Evolutionary conservation across 2,113 vertebrate species (phyloP).

Genomic region (Mixornis gularis): DNA sequence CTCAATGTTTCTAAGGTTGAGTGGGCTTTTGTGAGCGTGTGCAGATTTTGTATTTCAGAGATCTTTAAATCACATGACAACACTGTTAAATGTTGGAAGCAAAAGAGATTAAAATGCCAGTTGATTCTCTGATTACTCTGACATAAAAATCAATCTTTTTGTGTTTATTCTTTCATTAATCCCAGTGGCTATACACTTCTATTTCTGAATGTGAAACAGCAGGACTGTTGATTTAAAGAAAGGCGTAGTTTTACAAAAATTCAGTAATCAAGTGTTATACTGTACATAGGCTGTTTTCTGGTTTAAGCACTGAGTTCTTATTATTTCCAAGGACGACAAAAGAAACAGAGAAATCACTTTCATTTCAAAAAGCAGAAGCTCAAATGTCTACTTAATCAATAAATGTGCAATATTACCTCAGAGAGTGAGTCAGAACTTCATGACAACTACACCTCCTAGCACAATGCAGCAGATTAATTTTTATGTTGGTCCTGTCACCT

Average conservation of each 20-base stretch:
- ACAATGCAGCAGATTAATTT: background rate
- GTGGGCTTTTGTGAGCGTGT: rapidly evolving
- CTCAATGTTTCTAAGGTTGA: background rate
- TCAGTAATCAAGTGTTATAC: background rate
- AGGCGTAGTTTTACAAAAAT: background rate
- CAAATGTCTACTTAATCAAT: background rate
- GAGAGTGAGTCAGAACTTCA: background rate
- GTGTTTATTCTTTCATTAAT: background rate
- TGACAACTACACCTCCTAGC: background rate
- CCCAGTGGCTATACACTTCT: background rate
- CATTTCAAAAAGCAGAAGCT: background rate
- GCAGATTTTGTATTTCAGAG: background rate
- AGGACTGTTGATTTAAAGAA: background rate
- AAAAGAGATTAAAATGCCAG: background rate
- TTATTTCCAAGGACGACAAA: background rate
- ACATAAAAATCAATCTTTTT: background rate
- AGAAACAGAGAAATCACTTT: background rate
- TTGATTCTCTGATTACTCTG: background rate
- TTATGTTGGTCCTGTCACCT: background rate
- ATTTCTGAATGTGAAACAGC: background rate
- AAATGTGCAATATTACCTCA: background rate
- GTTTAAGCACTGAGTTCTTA: background rate
- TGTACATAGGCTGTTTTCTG: background rate
- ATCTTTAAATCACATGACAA: background rate
- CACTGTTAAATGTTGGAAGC: background rate